Evolutionary conservation across 2,797 vertebrate genomes (phyloP), one percentile per base, ranked within the genome.

Genomic region (Poeciliopsis gracilis): DNA sequence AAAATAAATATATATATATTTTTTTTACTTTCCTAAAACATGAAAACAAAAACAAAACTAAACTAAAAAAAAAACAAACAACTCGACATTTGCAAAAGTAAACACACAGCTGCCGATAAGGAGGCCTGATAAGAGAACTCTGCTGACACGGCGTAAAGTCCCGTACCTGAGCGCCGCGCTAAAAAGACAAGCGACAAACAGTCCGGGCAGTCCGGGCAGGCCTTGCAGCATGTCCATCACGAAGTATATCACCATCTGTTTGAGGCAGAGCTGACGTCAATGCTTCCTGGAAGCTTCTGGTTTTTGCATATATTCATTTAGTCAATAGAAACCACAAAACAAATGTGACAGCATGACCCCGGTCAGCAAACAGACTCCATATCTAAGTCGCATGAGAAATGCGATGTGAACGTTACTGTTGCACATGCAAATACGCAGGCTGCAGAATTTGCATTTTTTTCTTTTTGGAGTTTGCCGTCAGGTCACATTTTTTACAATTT

Each of bases 151-250:
- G 10, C 25, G 20, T 12, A 77, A 59, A 57, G 59, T 45, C 28
- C 16, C 6, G 0, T 93, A 98, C 97, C 97, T 98, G 90, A 98
- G 95, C 25, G 97, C 97, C 66, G 97, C 97, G 46, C 97, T 98
- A 92, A 98, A 98, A 78, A 98, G 93, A 88, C 97, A 98, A 0
- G 97, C 97, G 0, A 98, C 95, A 63, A 98, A 97, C 51, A 98
- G 96, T 25, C 97, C 97, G 0, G 97, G 97, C 13, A 98, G 93
- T 59, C 97, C 97, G 0, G 97, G 97, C 9, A 96, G 88, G 46
- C 80, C 95, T 18, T 94, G 92, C 73, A 98, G 93, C 86, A 97
- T 95, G 43, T 98, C 97, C 96, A 98, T 97, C 80, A 98, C 97
- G 36, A 98, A 98, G 80, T 97, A 97, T 1, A 98, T 89, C 79